phyloP scores from a whole-genome alignment of 2,113 vertebrate genomes.

The Dasyornis broadbenti region DNA sequence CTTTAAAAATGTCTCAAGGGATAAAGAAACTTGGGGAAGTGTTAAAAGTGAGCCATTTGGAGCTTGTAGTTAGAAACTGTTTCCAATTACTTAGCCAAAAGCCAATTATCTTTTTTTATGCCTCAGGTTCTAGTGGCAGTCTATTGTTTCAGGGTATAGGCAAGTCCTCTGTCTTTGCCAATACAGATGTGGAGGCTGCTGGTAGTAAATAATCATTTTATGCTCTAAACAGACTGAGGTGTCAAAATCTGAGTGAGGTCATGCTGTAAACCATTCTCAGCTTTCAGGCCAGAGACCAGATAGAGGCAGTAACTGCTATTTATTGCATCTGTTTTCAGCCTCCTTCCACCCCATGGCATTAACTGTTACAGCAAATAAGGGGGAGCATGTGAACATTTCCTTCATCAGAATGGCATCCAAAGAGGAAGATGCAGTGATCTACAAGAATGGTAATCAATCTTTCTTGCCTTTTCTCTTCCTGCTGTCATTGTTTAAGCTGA shows the following conservation, averaged over 20 bases:
- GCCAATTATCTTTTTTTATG: not conserved
- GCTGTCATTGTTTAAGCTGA: not conserved
- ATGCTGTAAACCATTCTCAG: not conserved
- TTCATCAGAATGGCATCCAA: constrained; percentile 75
- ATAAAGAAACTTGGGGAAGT: not conserved
- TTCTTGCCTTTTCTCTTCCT: not conserved
- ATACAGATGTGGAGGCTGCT: not conserved
- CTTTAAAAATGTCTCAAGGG: not conserved
- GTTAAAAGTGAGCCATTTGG: not conserved
- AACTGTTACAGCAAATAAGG: constrained; percentile 82
- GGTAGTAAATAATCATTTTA: not conserved
- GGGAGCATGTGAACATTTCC: constrained; percentile 79
- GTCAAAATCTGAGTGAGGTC: not conserved
- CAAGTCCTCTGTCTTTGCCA: not conserved
- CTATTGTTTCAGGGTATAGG: not conserved
- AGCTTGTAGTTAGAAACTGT: not conserved
- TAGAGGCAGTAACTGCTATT: not conserved
- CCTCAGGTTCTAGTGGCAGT: not conserved
- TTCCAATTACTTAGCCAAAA: not conserved
- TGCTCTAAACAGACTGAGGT: not conserved
- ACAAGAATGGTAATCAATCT: constrained; percentile 76
- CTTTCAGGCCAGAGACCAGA: not conserved
- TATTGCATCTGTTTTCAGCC: constrained; percentile 66
- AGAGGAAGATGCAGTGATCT: constrained; percentile 83
- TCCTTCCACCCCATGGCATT: constrained; percentile 80